phyloP scores from a whole-genome alignment of 2,797 vertebrate genomes.

The Lerista edwardsae region DNA sequence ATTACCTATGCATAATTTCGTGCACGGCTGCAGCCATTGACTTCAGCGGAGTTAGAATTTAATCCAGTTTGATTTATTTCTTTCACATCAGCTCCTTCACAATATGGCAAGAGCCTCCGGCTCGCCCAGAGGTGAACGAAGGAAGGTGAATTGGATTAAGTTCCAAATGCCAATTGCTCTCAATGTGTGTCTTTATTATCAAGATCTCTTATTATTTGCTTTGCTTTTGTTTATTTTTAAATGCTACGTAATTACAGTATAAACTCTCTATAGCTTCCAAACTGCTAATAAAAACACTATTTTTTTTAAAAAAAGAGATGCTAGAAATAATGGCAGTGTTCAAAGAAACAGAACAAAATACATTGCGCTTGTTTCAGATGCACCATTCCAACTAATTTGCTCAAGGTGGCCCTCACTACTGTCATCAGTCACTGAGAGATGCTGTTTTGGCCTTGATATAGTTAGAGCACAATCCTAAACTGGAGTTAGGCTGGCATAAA shows the following conservation, averaged over 20 bases:
- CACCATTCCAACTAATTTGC: neutral
- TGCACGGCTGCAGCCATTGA: neutral
- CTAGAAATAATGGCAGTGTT: neutral
- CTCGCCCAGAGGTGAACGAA: constrained; percentile 2
- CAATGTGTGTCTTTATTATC: neutral
- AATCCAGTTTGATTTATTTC: constrained; percentile 35
- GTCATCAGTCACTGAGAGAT: neutral
- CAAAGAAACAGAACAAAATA: neutral
- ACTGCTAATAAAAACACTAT: neutral
- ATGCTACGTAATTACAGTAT: neutral
- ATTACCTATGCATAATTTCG: constrained; percentile 3
- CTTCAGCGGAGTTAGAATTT: constrained; percentile 3
- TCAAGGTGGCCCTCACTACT: neutral
- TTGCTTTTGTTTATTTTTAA: neutral
- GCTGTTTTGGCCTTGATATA: neutral
- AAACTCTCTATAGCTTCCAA: neutral
- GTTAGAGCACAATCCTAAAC: too few species aligned
- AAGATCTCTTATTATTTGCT: neutral
- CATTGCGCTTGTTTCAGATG: neutral
- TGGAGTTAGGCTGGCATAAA: too few species aligned
- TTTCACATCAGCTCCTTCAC: constrained; percentile 2
- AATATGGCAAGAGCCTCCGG: constrained; percentile 24
- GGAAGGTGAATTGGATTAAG: constrained; percentile 13
- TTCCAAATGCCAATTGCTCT: neutral
- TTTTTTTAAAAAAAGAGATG: neutral